Conservation (phyloP, 2,888 invertebrate genomes). For the Aspidapion aeneum region DNA sequence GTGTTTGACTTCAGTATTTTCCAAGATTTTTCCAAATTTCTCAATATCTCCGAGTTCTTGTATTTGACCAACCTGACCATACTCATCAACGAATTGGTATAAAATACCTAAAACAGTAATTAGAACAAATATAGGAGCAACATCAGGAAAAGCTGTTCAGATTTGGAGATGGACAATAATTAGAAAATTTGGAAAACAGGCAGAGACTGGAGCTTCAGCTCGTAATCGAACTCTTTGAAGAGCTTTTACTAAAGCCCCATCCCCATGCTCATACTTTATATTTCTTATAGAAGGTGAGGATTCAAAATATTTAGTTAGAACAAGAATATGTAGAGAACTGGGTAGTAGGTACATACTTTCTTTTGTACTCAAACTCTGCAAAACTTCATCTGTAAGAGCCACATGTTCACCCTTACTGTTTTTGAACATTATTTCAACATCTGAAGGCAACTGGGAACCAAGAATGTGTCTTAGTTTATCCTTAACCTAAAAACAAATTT, state of each 20-base stretch:
- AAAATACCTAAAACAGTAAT: slow-evolving; percentile 31
- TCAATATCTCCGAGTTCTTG: slow-evolving; percentile 37
- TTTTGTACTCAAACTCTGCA: slow-evolving; percentile 45
- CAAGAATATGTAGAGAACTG: no score
- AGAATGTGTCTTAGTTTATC: slow-evolving; percentile 39
- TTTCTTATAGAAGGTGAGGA: no score
- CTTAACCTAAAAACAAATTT: not conserved
- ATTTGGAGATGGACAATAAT: no score
- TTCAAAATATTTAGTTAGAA: no score
- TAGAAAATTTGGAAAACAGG: no score
- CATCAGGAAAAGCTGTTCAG: no score
- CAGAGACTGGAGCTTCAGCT: not conserved
- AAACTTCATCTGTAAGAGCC: slow-evolving; percentile 60
- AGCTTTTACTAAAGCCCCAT: no score
- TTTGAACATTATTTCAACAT: slow-evolving; percentile 59
- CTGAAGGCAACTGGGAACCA: slow-evolving; percentile 44
- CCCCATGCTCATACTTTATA: no score
- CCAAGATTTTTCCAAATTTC: slow-evolving; percentile 22
- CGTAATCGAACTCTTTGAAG: no score
- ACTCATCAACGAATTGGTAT: slow-evolving; percentile 45
- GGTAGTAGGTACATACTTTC: no score
- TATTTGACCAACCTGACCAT: slow-evolving; percentile 42
- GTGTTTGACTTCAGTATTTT: slow-evolving; percentile 30
- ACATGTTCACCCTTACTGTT: slow-evolving; percentile 63
- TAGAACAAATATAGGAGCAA: no score